Conservation (phyloP, 2,113 vertebrate genomes). For the Aramus guarauna region DNA sequence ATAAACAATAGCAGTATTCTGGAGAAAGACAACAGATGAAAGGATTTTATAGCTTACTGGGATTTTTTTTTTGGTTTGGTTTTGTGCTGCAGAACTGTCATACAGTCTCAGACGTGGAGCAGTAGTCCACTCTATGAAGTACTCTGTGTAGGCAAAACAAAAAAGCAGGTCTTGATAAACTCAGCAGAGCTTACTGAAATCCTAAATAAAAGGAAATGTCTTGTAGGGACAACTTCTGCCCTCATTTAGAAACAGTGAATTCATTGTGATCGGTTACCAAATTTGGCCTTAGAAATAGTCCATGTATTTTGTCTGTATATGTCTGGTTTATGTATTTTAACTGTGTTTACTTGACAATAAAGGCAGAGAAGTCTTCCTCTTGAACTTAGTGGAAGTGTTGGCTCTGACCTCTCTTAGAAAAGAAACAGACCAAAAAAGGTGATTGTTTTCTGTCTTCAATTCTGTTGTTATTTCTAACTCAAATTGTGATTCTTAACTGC, state of each 20-base stretch:
- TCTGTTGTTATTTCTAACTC: slow-evolving; percentile 1
- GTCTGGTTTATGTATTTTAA: slow-evolving; percentile 48
- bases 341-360: slow-evolving; percentile 38
- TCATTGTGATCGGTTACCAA: slow-evolving; percentile 25
- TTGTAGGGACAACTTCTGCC: background rate
- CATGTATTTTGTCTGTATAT: background rate
- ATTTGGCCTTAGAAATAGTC: background rate
- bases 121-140: background rate
- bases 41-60: background rate
- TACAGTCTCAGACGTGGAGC: background rate
- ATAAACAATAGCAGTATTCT: background rate
- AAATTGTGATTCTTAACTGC: slow-evolving; percentile 1
- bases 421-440: slow-evolving; percentile 30
- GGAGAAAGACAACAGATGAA: background rate
- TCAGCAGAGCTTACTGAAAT: background rate
- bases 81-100: background rate
- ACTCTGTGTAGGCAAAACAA: background rate
- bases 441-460: slow-evolving; percentile 1
- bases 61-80: background rate
- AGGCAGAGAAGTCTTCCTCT: background rate
- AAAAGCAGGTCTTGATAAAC: background rate
- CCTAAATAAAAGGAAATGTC: background rate
- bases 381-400: background rate
- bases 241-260: background rate
- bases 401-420: background rate